Base-by-base conservation (phyloP, 2,888 invertebrate genomes). In the Mechanitis mazaeus region DNA sequence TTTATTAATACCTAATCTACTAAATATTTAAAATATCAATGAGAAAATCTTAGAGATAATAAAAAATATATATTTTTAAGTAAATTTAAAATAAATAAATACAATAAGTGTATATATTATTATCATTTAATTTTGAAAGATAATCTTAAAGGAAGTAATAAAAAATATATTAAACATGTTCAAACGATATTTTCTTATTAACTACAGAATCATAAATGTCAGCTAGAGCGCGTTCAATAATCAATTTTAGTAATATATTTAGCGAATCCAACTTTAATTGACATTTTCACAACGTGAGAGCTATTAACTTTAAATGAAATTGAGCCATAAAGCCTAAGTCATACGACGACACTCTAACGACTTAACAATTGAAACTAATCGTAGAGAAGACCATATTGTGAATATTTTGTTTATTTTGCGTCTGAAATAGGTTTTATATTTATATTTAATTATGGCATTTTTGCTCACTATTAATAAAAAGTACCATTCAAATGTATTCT, bases 341-440 rank as follows among this genome's bases (percentile, higher is more conserved):
- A 61, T 56, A 55, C 42, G 58, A 63, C 67, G 56, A 60, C 63
- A 68, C 60, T 61, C 63, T 73, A 81, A 78, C 74, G 72, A 76
- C 72, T 75, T 74, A 75, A 78, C 80, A 81, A 85, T 85, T 85
- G 84, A 80, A 80, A 81, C 75, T 72, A 73, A 68, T 77, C 76
- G 81, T 83, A 66, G 20, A 20, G 20, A 20, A 20, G 20, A 20
- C 20, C 20, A 20, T 20, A 20, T 20, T 20, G 20, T 20, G 20
- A 20, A 58, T 50, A 58, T 35, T 59, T 42, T 46, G 20, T 46
- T 35, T 33, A 56, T n/a, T n/a, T 9, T 56, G 11, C 42, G 33
- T 33, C 46, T 46, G 46, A 33, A 56, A 47, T 50, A 46, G 35
- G 55, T 42, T 42, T 42, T 9, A 42, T 42, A 42, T 4, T 38